Conservation (phyloP, 2,888 invertebrate genomes). For the Seira ritae region DNA sequence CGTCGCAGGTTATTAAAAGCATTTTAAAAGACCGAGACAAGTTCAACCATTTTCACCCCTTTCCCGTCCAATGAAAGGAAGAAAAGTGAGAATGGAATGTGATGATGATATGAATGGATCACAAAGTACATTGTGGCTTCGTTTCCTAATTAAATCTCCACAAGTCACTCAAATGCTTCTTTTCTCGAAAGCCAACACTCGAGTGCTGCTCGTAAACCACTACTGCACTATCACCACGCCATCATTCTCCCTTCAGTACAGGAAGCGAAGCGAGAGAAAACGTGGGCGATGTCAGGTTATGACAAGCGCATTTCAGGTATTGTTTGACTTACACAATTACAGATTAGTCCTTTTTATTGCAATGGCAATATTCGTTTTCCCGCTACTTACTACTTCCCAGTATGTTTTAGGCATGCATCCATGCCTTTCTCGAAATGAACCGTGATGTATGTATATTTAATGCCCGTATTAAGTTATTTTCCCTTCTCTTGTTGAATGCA, state of each 20-base stretch:
- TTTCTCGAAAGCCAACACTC: no score
- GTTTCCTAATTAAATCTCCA: slow-evolving; percentile 51
- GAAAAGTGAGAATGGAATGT: not conserved
- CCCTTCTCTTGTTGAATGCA: not conserved
- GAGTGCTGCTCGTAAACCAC: no score
- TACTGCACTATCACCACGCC: slow-evolving; percentile 9
- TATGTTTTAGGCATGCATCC: no score
- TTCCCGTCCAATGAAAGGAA: not conserved
- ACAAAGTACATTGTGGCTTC: slow-evolving; percentile 20
- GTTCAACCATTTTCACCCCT: no score
- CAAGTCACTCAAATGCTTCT: slow-evolving; percentile 36
- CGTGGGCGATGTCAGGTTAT: not conserved
- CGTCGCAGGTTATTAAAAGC: no score
- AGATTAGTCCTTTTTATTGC: not conserved
- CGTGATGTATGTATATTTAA: no score
- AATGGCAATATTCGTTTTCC: slow-evolving; percentile 1
- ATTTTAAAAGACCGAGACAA: no score
- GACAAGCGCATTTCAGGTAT: not conserved
- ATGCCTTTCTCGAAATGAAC: no score
- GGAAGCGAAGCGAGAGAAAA: not conserved
- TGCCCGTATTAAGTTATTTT: slow-evolving; percentile 2
- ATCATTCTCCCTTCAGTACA: not conserved
- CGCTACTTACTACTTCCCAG: slow-evolving; percentile 4
- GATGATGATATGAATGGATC: not conserved
- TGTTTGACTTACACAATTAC: not conserved